Evolutionary conservation across 2,888 invertebrate species (phyloP).

Genomic region (Oscheius sp.): DNA sequence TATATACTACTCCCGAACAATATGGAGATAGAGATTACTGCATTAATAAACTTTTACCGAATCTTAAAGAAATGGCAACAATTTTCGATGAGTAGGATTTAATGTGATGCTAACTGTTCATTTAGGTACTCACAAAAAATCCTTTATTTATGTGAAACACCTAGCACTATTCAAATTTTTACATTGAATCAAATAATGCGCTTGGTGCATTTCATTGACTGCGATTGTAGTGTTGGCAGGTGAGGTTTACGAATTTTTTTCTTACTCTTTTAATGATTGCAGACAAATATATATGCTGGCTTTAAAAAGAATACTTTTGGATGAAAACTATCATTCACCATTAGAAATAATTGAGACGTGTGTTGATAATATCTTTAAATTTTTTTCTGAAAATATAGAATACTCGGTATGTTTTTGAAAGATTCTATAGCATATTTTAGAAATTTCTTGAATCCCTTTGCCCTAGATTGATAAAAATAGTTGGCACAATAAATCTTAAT

Average conservation of each 20-base stretch:
- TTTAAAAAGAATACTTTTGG: not conserved
- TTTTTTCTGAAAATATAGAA: too few relatives aligned
- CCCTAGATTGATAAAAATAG: not conserved
- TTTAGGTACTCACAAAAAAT: not conserved
- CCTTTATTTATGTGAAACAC: not conserved
- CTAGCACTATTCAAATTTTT: not conserved
- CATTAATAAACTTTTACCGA: not conserved
- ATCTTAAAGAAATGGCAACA: not conserved
- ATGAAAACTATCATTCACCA: not conserved
- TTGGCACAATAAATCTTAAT: not conserved
- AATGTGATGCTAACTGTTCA: not conserved
- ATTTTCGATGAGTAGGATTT: not conserved
- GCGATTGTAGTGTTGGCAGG: not conserved
- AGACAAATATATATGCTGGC: not conserved
- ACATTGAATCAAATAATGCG: not conserved
- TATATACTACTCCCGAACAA: not conserved
- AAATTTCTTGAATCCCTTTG: not conserved
- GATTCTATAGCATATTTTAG: not conserved
- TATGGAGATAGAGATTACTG: not conserved
- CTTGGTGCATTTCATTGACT: not conserved
- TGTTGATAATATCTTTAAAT: not conserved
- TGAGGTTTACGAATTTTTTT: too few relatives aligned
- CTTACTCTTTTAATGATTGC: too few relatives aligned
- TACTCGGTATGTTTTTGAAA: too few relatives aligned
- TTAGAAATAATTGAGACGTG: not conserved